phyloP scores from a whole-genome alignment of 2,113 vertebrate species.

The Megalops atlanticus region DNA sequence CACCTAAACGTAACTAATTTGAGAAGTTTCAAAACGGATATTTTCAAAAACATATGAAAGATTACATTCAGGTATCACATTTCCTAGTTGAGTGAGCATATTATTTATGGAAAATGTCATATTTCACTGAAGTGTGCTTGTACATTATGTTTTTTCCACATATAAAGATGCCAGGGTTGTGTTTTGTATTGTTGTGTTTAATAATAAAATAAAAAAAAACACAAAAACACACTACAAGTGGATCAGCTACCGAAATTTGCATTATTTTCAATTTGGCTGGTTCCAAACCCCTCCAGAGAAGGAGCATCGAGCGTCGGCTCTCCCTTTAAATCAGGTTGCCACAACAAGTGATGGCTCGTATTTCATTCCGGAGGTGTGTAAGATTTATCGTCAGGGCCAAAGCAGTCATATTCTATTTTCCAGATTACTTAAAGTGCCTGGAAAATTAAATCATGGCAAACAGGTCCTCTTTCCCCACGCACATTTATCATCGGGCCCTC shows the following conservation, averaged over 20 bases:
- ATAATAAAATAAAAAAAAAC: background rate
- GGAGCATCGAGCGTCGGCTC: background rate
- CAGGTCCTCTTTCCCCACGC: constrained; percentile 36
- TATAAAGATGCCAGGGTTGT: background rate
- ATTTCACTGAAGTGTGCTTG: background rate
- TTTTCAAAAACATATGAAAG: too few relatives aligned
- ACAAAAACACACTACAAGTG: background rate
- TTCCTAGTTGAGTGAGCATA: too few relatives aligned
- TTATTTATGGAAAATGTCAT: background rate
- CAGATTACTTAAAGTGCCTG: constrained; percentile 59
- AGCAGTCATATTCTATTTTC: constrained; percentile 61
- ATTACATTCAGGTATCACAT: too few relatives aligned
- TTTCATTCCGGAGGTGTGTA: constrained; percentile 57
- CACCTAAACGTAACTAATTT: background rate
- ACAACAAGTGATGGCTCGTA: constrained; percentile 57
- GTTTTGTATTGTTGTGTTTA: background rate
- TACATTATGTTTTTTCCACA: background rate
- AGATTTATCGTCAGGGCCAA: constrained; percentile 62
- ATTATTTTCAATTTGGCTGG: background rate
- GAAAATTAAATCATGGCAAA: constrained; percentile 63
- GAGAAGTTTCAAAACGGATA: too few relatives aligned
- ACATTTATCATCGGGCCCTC: constrained; percentile 28
- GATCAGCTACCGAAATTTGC: background rate
- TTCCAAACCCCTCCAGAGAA: background rate
- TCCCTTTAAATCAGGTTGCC: constrained; percentile 68